Percentiles rank a stretch among this genome's conserved stretches.
These are phyloP conservation scores for Mormyrops attenuatus DNA, from an alignment of 2,797 vertebrate species.

Conservation along the genomic window DNA sequence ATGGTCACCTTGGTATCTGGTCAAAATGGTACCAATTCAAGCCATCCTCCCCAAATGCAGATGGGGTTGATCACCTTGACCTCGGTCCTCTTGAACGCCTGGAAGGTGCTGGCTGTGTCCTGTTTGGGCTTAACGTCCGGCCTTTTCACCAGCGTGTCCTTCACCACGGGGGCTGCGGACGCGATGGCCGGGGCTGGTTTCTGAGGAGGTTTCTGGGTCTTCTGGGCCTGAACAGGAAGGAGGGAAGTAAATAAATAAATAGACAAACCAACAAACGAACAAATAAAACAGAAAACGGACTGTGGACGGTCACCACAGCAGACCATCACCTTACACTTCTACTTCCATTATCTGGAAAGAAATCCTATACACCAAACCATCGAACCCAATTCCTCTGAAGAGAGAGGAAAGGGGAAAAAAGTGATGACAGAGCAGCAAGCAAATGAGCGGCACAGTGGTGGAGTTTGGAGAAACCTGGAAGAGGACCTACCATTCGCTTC, in stretches of 20 bases:
- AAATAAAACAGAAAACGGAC: background rate
- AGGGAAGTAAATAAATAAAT: background rate
- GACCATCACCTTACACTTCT: background rate
- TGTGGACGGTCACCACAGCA: background rate
- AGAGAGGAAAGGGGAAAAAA: background rate
- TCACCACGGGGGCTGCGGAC: slow-evolving; percentile 77
- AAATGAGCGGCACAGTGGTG: no score
- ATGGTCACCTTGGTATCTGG: background rate
- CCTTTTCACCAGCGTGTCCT: slow-evolving; percentile 90
- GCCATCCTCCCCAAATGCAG: background rate
- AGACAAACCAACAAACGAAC: background rate
- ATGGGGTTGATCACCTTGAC: slow-evolving; percentile 72
- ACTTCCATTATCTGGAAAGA: no score
- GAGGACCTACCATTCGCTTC: slow-evolving; percentile 86
- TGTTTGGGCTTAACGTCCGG: slow-evolving; percentile 83
- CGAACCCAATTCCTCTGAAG: background rate
- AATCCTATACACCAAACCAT: background rate
- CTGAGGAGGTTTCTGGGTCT: slow-evolving; percentile 87
- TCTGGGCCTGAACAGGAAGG: slow-evolving; percentile 73
- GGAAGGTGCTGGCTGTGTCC: slow-evolving; percentile 80
- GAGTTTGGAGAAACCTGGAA: background rate
- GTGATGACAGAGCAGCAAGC: background rate
- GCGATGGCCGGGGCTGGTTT: slow-evolving; percentile 79
- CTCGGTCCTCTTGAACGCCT: slow-evolving; percentile 94
- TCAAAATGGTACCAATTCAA: background rate